Evolutionary conservation across 2,113 vertebrate genomes (phyloP).

Genomic region (Clarias batrachus): DNA sequence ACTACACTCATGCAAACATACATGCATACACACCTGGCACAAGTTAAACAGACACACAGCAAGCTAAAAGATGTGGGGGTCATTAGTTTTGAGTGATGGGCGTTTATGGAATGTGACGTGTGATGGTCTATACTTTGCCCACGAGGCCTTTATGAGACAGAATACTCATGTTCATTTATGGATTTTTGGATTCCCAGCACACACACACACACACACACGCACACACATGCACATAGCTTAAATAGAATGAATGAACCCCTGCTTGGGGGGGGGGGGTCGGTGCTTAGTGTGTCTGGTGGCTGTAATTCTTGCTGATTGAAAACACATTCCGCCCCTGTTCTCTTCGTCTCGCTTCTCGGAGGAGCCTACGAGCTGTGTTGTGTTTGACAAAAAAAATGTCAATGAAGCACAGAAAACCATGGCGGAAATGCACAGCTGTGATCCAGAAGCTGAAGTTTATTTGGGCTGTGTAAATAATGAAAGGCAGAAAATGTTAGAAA

Average conservation of each 20-base stretch:
- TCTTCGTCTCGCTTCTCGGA: conserved; percentile 25
- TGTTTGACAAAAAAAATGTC: neutral
- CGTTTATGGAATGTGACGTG: conserved; percentile 52
- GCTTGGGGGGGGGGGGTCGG: conserved; percentile 7
- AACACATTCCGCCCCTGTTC: conserved; percentile 35
- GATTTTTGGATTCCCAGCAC: conserved; percentile 47
- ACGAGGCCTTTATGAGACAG: neutral
- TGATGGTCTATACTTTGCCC: conserved; percentile 19
- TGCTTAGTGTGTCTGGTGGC: conserved; percentile 47
- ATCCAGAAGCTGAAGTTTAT: neutral
- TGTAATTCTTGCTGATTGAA: conserved; percentile 17
- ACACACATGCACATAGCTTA: neutral
- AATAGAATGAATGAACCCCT: conserved; percentile 44
- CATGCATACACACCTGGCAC: conserved; percentile 20
- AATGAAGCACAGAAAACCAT: conserved; percentile 1
- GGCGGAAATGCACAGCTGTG: conserved; percentile 2
- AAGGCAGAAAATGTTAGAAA: conserved; percentile 9
- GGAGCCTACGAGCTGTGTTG: conserved; percentile 9
- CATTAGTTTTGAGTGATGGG: conserved; percentile 44
- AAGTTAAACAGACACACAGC: conserved; percentile 8
- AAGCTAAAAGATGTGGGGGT: conserved; percentile 25
- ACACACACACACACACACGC: conserved; percentile 4
- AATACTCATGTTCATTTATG: conserved; percentile 25
- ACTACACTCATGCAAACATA: conserved; percentile 35
- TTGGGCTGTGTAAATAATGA: neutral